phyloP scores from a whole-genome alignment of 2,113 vertebrate species.

The Perca fluviatilis region DNA sequence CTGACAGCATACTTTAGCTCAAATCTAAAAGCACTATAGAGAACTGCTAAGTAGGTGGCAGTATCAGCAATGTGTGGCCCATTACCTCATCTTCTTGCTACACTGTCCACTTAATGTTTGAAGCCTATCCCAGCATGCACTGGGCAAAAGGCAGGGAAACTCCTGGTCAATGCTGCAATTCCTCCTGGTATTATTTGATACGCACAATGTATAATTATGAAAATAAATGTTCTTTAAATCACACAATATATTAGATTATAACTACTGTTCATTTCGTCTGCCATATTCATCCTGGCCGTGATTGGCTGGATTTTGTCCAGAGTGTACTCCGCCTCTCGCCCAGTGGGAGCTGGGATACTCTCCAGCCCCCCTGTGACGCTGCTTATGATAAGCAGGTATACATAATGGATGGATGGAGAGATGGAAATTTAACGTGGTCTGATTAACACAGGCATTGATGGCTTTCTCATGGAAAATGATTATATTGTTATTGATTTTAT shows the following conservation, averaged over 20 bases:
- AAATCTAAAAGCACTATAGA: background rate
- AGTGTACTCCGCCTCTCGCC: background rate
- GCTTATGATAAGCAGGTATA: constrained; percentile 47
- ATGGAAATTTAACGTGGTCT: constrained; percentile 31
- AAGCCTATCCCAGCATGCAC: background rate
- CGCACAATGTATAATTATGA: background rate
- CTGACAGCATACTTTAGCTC: constrained; percentile 15
- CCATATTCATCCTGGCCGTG: background rate
- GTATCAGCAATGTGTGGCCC: constrained; percentile 11
- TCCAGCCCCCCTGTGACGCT: constrained; percentile 24
- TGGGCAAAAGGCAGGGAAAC: background rate
- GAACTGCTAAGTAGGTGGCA: constrained; percentile 23
- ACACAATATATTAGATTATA: constrained; percentile 3
- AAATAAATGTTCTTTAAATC: background rate
- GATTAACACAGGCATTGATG: constrained; percentile 17
- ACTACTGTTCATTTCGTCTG: constrained; percentile 6
- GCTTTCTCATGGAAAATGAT: constrained; percentile 35
- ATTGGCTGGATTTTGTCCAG: constrained; percentile 29
- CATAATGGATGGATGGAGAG: constrained; percentile 34
- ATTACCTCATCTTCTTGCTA: constrained; percentile 27
- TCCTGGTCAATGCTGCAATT: background rate
- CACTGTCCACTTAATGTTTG: background rate
- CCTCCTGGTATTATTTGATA: background rate
- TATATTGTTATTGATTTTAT: constrained; percentile 19
- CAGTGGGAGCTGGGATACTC: constrained; percentile 16